Conservation (phyloP, 2,888 invertebrate genomes). For the Macrosoma leucophasiata region DNA sequence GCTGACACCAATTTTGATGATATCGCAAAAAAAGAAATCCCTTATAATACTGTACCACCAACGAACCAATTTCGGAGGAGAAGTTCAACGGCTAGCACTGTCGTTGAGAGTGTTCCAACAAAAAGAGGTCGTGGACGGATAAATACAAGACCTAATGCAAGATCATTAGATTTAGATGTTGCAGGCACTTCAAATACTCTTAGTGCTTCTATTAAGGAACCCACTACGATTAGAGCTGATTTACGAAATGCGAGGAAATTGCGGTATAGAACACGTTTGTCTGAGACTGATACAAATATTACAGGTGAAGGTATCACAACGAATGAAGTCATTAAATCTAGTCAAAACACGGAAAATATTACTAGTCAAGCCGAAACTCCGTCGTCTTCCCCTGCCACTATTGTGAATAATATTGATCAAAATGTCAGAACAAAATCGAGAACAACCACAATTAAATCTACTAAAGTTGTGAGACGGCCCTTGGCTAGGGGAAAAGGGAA, state of each 20-base stretch:
- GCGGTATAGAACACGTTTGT: constrained; percentile 47
- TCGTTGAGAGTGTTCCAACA: constrained; percentile 33
- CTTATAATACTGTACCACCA: constrained; percentile 30
- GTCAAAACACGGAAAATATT: constrained; percentile 48
- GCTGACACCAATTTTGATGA: constrained; percentile 43
- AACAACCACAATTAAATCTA: constrained; percentile 43
- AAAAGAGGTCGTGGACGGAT: constrained; percentile 43
- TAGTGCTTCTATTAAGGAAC: constrained; percentile 45
- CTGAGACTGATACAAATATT: constrained; percentile 59
- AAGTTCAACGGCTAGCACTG: constrained; percentile 38
- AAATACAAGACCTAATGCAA: constrained; percentile 41
- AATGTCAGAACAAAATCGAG: constrained; percentile 44
- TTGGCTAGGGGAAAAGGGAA: constrained; percentile 40
- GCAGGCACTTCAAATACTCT: constrained; percentile 59
- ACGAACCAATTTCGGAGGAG: constrained; percentile 45
- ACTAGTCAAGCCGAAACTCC: constrained; percentile 55
- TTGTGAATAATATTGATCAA: constrained; percentile 18
- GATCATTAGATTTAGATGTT: constrained; percentile 46
- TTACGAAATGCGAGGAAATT: constrained; percentile 51
- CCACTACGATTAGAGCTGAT: constrained; percentile 49
- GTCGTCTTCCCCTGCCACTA: constrained; percentile 33
- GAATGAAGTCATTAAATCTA: constrained; percentile 54
- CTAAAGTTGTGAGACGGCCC: constrained; percentile 50
- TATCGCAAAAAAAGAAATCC: constrained; percentile 43
- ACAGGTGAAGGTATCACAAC: constrained; percentile 51